phyloP scores from a whole-genome alignment of 2,113 vertebrate genomes.

The Chaetodon trifascialis region DNA sequence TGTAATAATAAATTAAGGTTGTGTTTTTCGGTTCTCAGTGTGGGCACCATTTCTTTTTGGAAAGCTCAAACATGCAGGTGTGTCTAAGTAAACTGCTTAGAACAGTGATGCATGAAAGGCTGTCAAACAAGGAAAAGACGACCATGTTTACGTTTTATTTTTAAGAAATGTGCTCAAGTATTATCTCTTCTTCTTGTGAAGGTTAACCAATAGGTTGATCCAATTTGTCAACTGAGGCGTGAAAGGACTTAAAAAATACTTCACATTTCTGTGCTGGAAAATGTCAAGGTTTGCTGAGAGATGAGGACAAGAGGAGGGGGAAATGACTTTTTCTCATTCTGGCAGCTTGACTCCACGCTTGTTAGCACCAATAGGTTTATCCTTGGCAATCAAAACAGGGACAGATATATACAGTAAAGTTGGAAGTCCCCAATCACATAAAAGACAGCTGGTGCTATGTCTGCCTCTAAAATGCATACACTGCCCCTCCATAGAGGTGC shows the following conservation, averaged over 20 bases:
- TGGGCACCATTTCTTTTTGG: not conserved
- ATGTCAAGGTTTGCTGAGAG: slow-evolving; percentile 85
- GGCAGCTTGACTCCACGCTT: slow-evolving; percentile 76
- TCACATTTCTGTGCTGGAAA: slow-evolving; percentile 78
- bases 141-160: slow-evolving; percentile 70
- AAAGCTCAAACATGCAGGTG: slow-evolving; percentile 36
- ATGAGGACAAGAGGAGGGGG: slow-evolving; percentile 73
- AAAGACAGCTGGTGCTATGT: slow-evolving; percentile 58
- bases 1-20: not conserved
- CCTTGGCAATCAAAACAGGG: slow-evolving; percentile 76
- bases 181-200: slow-evolving; percentile 82
- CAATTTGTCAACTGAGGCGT: slow-evolving; percentile 82
- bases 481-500: not conserved
- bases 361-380: slow-evolving; percentile 83
- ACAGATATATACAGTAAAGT: slow-evolving; percentile 70
- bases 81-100: slow-evolving; percentile 39
- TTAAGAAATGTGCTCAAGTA: slow-evolving; percentile 75
- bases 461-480: slow-evolving; percentile 56
- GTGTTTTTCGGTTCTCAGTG: not conserved
- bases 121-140: slow-evolving; percentile 71
- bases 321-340: slow-evolving; percentile 76
- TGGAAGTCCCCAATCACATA: slow-evolving; percentile 66
- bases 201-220: slow-evolving; percentile 86
- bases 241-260: slow-evolving; percentile 84
- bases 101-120: slow-evolving; percentile 48